Base-by-base conservation (phyloP, 2,888 invertebrate species). In the Cephus runcator region DNA sequence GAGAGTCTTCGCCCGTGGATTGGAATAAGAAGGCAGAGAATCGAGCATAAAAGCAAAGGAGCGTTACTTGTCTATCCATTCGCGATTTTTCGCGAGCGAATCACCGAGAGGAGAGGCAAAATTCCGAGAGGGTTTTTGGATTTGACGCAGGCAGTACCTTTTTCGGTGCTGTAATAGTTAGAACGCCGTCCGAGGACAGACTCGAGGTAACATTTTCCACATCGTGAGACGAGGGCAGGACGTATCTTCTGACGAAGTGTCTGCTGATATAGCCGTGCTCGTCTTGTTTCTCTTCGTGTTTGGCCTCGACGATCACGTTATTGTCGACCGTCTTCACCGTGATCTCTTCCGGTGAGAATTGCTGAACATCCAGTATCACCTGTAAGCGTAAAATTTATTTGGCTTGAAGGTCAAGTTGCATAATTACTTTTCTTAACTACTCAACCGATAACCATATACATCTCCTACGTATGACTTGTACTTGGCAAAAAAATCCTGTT, bases 271-370 rank as follows among this genome's bases (percentile, higher is more conserved):
- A 92, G 35, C 93, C 93, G 88, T 92, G 92, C 81, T 93, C 92
- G 84, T 93, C 93, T 80, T 90, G 89, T 82, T 88, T 91, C 84
- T 93, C 93, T 83, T 92, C 92, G 87, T 93, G 93, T 83, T 92
- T 92, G 76, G 92, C 93, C 81, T 92, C 92, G 71, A 93, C 91
- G 56, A 92, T 89, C 73, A 93, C 88, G 81, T 88, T 87, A 81
- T 92, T 91, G 82, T 92, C 92, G 79, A 88, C 86, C 69, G 92
- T 90, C 85, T 93, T 93, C 81, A 93, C 92, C 69, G 89, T 89
- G 81, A 93, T 91, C 83, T 93, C 93, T 15, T 92, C 92, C 75
- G 93, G 93, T 82, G 90, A 89, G 85, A 93, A 93, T 85, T 93
- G 92, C 83, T 92, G 92, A 78, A 93, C 92, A 81, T 93, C 90